phyloP scores from a whole-genome alignment of 1,140 invertebrate genomes.

The Apis florea region DNA sequence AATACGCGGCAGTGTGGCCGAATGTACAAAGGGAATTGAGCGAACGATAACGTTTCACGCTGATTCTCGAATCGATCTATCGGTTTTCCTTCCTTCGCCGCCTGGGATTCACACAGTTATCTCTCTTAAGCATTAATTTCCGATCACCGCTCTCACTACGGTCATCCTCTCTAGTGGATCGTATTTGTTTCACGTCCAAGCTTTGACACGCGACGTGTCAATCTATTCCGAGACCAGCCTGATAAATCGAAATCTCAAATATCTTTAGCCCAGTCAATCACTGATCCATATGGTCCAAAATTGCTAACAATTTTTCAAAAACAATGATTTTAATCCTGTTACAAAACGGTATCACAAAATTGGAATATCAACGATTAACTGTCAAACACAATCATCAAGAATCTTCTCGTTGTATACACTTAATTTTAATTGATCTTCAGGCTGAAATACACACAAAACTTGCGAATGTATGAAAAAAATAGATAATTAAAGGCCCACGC shows the following conservation, averaged over 20 bases:
- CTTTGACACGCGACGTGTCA: slow-evolving; percentile 42
- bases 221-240: background rate
- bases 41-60: slow-evolving; percentile 55
- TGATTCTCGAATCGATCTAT: background rate
- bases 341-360: background rate
- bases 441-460: background rate
- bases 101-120: background rate
- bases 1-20: slow-evolving; percentile 67
- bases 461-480: background rate
- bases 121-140: slow-evolving; percentile 20
- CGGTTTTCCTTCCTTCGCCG: background rate
- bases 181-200: slow-evolving; percentile 26
- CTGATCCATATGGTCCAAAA: background rate
- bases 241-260: background rate
- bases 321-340: background rate
- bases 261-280: background rate
- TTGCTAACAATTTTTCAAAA: background rate
- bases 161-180: slow-evolving; percentile 2
- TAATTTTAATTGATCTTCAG: background rate
- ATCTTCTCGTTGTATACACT: background rate
- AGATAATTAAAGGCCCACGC: background rate
- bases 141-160: background rate
- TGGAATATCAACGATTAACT: background rate
- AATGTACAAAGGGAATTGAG: slow-evolving; percentile 57
- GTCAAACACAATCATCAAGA: background rate